Conservation (phyloP, 2,888 invertebrate genomes). For the Agrilus cyanescens region DNA sequence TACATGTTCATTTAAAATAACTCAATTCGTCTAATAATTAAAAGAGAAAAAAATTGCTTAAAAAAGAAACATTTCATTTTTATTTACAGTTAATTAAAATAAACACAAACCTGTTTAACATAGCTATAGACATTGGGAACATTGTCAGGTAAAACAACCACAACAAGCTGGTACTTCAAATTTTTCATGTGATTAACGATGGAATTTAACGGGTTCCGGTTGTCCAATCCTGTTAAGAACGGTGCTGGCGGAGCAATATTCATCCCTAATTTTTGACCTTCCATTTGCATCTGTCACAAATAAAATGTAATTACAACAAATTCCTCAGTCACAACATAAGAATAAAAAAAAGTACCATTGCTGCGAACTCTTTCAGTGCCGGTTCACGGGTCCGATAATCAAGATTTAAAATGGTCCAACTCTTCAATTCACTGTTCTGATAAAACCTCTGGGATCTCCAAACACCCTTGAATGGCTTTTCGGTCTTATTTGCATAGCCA, state of each 20-base stretch:
- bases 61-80: no score
- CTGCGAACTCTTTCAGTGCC: constrained; percentile 20
- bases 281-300: constrained; percentile 6
- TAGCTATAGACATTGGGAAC: constrained; percentile 16
- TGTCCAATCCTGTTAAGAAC: no score
- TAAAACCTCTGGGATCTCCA: constrained; percentile 35
- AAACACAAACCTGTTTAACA: constrained; percentile 14
- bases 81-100: no score
- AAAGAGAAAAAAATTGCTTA: no score
- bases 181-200: no score
- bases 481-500: constrained; percentile 42
- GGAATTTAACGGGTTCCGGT: no score
- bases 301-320: not conserved
- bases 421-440: constrained; percentile 24
- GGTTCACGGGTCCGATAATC: constrained; percentile 20
- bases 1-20: constrained; percentile 16
- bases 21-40: no score
- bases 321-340: not conserved
- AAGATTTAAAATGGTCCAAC: constrained; percentile 40
- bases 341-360: constrained; percentile 22
- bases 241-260: constrained; percentile 16
- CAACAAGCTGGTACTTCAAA: constrained; percentile 36
- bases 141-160: constrained; percentile 48
- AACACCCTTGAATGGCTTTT: constrained; percentile 32
- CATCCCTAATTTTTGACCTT: constrained; percentile 15